A percentile compares a stretch with the other conserved stretches of the same genome.
phyloP scores from a whole-genome alignment of 2,113 vertebrate genomes.

The Diphyllodes magnificus region DNA sequence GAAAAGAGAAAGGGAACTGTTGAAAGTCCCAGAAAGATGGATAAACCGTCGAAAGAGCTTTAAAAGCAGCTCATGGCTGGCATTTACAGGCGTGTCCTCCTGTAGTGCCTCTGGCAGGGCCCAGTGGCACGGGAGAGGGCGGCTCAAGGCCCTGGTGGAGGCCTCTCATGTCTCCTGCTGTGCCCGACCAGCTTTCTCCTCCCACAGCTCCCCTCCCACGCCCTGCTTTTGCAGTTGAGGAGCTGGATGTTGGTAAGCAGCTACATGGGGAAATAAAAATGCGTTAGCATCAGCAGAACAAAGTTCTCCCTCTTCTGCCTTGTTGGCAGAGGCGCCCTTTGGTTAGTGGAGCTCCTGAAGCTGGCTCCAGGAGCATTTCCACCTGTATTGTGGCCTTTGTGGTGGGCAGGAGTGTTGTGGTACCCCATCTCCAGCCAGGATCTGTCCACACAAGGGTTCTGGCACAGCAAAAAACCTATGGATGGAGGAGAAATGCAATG shows the following conservation, averaged over 20 bases:
- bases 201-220: not conserved
- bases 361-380: not conserved
- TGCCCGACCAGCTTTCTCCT: rapidly evolving
- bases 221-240: not conserved
- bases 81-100: not conserved
- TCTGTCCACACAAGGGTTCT: not conserved
- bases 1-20: not conserved
- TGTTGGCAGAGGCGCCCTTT: not conserved
- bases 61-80: not conserved
- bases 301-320: not conserved
- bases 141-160: not conserved
- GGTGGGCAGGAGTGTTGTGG: not conserved
- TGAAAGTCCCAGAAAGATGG: not conserved
- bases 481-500: not conserved
- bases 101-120: no score
- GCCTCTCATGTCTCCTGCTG: not conserved
- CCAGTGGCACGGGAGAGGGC: not conserved
- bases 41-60: not conserved
- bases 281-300: not conserved
- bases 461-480: not conserved
- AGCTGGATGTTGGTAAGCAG: not conserved
- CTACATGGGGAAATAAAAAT: not conserved
- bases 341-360: not conserved
- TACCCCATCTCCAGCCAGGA: not conserved
- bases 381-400: not conserved